phyloP scores from a whole-genome alignment of 2,113 vertebrate species.

The Pitta sordida region DNA sequence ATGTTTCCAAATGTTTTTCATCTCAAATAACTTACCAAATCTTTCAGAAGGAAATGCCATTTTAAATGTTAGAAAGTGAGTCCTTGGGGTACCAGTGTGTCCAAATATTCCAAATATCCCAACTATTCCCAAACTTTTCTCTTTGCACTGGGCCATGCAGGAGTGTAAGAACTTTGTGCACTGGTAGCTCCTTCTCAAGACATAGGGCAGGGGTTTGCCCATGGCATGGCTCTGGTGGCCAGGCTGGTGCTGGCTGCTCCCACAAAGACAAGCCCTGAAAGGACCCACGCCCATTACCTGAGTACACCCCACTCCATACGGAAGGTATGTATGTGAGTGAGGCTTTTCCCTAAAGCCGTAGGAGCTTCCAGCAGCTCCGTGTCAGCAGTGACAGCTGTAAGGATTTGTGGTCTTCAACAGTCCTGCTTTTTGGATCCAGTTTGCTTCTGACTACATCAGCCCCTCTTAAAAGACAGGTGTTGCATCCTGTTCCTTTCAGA shows the following conservation, averaged over 20 bases:
- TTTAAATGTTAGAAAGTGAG: slow-evolving; percentile 25
- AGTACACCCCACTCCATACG: not conserved
- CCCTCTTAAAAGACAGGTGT: not conserved
- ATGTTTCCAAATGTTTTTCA: slow-evolving; percentile 34
- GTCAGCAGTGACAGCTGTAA: not conserved
- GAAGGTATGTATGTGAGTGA: not conserved
- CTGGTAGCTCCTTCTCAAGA: not conserved
- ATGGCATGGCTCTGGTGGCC: not conserved
- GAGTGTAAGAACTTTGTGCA: not conserved
- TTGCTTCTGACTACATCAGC: not conserved
- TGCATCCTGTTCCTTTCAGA: not conserved
- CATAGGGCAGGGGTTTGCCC: not conserved
- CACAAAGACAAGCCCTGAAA: not conserved
- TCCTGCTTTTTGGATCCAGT: not conserved
- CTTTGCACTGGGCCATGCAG: rapidly evolving
- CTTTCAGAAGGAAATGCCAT: slow-evolving; percentile 14
- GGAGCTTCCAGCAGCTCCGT: not conserved
- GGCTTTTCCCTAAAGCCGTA: not conserved
- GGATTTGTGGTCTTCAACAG: not conserved
- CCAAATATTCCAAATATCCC: not conserved
- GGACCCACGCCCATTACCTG: rapidly evolving
- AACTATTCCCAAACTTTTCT: not conserved
- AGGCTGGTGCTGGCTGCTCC: not conserved
- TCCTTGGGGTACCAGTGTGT: not conserved
- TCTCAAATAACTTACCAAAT: slow-evolving; percentile 3